phyloP scores from a whole-genome alignment of 1,140 invertebrate species.

The Magallana angulata region DNA sequence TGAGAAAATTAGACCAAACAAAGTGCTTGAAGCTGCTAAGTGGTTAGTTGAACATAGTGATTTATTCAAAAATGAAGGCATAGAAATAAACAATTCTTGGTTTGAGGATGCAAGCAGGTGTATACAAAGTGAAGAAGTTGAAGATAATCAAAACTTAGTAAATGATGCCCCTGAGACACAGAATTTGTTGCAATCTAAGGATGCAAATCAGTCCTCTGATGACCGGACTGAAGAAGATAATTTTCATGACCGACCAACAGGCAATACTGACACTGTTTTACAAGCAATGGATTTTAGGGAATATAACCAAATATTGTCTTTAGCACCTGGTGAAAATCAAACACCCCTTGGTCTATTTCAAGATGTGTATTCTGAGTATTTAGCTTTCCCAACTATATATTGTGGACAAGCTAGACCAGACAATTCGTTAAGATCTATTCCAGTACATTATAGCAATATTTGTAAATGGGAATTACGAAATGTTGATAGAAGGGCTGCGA shows the following conservation, averaged over 20 bases:
- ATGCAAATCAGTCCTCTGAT: neutral
- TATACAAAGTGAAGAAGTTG: too few species aligned
- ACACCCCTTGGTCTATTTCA: constrained; percentile 48
- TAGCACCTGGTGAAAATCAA: constrained; percentile 52
- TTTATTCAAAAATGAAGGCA: constrained; percentile 36
- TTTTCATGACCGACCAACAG: neutral
- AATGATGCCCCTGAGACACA: too few species aligned
- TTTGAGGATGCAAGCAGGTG: too few species aligned
- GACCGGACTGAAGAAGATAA: constrained; percentile 17
- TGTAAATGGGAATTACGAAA: constrained; percentile 48
- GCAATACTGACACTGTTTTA: constrained; percentile 50
- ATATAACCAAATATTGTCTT: constrained; percentile 33
- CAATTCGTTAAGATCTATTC: constrained; percentile 29
- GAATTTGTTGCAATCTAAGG: neutral
- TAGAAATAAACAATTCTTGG: constrained; percentile 31
- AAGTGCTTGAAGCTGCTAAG: constrained; percentile 7
- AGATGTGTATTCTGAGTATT: constrained; percentile 50
- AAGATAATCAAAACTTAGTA: too few species aligned
- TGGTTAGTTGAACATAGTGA: constrained; percentile 49
- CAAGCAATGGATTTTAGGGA: constrained; percentile 12
- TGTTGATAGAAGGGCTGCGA: constrained; percentile 50
- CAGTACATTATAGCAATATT: constrained; percentile 50
- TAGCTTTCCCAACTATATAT: constrained; percentile 61
- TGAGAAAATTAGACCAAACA: constrained; percentile 44
- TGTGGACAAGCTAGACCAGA: constrained; percentile 54